These are phyloP conservation scores for Zaprionus lineosus DNA, from an alignment of 2,888 invertebrate genomes.

Conservation along the genomic window DNA sequence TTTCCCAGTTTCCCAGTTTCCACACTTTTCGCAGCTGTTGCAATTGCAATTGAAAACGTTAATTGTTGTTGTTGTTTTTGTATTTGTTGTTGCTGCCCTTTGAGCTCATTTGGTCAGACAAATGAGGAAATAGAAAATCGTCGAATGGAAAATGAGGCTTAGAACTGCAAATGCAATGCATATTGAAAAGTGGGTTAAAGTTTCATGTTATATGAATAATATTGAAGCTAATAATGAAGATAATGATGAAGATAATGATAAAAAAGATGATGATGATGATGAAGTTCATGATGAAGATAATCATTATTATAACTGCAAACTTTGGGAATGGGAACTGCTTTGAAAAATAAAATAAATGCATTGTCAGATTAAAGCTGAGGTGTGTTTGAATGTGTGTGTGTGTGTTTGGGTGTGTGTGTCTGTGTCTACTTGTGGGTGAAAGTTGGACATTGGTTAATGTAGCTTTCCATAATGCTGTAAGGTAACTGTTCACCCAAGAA, in stretches of 20 bases:
- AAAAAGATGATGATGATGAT: slow-evolving; percentile 16
- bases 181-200: slow-evolving; percentile 56
- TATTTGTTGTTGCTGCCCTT: slow-evolving; percentile 35
- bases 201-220: slow-evolving; percentile 44
- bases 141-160: slow-evolving; percentile 1
- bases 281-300: background rate
- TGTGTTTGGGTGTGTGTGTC: slow-evolving; percentile 1
- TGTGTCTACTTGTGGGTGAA: slow-evolving; percentile 26
- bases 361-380: no score
- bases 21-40: slow-evolving; percentile 22
- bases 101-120: slow-evolving; percentile 31
- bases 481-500: slow-evolving; percentile 29
- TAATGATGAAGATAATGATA: background rate
- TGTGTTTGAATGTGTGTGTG: no score
- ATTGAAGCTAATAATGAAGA: slow-evolving; percentile 15
- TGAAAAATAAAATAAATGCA: slow-evolving; percentile 14
- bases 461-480: slow-evolving; percentile 25
- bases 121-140: slow-evolving; percentile 31
- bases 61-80: no score
- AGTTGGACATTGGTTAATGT: slow-evolving; percentile 46
- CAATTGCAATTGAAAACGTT: slow-evolving; percentile 51
- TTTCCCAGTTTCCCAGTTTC: slow-evolving; percentile 39
- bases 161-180: background rate
- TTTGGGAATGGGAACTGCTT: slow-evolving; percentile 2
- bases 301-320: slow-evolving; percentile 1